phyloP scores from a whole-genome alignment of 2,797 vertebrate species.

The Leontocebus nigricollis region DNA sequence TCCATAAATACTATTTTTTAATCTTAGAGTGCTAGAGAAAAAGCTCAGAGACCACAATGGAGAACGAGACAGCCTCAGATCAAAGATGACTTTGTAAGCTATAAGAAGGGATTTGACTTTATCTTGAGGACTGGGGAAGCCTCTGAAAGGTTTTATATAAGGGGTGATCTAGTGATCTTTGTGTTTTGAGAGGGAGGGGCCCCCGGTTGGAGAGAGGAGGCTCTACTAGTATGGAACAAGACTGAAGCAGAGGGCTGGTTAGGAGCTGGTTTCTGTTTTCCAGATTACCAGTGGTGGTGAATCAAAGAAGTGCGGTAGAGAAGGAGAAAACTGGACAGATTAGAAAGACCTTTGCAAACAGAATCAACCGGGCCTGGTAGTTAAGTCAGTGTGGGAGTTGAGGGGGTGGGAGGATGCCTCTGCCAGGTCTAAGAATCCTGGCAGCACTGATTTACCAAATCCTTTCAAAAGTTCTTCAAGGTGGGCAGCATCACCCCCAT shows the following conservation, averaged over 20 bases:
- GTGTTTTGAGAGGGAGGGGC: not conserved
- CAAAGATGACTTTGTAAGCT: not conserved
- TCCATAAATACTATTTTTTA: not conserved
- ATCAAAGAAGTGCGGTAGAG: not conserved
- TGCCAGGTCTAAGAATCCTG: fast-evolving
- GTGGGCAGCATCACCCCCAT: fast-evolving
- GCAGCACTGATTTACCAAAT: fast-evolving
- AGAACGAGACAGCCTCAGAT: not conserved
- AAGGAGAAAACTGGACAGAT: not conserved
- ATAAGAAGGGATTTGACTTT: not conserved
- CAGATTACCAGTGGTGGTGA: not conserved
- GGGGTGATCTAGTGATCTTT: not conserved
- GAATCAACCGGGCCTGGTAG: too few species aligned
- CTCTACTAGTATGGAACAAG: not conserved
- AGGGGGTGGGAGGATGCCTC: not conserved
- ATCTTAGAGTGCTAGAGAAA: not conserved
- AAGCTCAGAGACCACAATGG: not conserved
- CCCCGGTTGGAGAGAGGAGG: not conserved
- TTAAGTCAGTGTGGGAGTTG: fast-evolving
- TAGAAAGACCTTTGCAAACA: not conserved
- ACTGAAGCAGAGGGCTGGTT: not conserved
- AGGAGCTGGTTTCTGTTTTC: not conserved
- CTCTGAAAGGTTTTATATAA: not conserved
- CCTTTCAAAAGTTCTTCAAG: not conserved
- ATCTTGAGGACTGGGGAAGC: not conserved